Conservation (phyloP, 2,888 invertebrate genomes). For the Gymnocheta viridis region DNA sequence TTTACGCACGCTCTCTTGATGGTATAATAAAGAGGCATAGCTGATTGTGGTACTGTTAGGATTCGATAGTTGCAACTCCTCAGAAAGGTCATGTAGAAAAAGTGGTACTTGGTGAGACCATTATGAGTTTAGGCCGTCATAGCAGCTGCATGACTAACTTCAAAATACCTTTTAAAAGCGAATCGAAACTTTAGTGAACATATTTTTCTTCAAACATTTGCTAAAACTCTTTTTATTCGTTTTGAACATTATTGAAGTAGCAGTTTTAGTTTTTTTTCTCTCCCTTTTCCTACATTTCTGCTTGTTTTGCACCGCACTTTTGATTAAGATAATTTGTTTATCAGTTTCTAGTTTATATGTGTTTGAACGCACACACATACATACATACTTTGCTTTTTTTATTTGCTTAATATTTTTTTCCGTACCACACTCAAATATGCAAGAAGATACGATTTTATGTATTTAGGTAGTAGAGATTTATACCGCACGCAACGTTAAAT, state of each 20-base stretch:
- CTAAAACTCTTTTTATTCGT: not conserved
- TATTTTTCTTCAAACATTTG: no score
- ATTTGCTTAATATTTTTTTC: not conserved
- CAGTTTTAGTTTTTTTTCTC: slow-evolving; percentile 25
- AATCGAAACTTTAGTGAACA: no score
- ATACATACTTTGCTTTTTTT: no score
- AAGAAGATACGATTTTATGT: not conserved
- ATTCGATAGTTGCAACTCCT: no score
- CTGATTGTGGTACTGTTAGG: no score
- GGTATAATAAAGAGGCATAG: no score
- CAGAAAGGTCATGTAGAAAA: no score
- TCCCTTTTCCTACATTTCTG: not conserved
- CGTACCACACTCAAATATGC: not conserved
- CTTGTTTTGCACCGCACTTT: slow-evolving; percentile 25
- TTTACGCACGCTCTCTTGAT: no score
- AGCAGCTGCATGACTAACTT: no score
- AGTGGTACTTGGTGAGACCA: no score
- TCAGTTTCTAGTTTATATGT: slow-evolving; percentile 50
- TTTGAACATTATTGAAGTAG: slow-evolving; percentile 49
- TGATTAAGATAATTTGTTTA: slow-evolving; percentile 68
- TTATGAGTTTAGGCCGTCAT: no score
- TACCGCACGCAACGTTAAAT: slow-evolving; percentile 64
- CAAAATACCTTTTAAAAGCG: no score
- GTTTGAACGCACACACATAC: slow-evolving; percentile 19
- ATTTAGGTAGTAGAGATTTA: slow-evolving; percentile 23